Evolutionary conservation across 53 echinoderm and acorn worm genomes (phyloP), one percentile per base, ranked within the genome.

Genomic region (Holothuria scabra): DNA sequence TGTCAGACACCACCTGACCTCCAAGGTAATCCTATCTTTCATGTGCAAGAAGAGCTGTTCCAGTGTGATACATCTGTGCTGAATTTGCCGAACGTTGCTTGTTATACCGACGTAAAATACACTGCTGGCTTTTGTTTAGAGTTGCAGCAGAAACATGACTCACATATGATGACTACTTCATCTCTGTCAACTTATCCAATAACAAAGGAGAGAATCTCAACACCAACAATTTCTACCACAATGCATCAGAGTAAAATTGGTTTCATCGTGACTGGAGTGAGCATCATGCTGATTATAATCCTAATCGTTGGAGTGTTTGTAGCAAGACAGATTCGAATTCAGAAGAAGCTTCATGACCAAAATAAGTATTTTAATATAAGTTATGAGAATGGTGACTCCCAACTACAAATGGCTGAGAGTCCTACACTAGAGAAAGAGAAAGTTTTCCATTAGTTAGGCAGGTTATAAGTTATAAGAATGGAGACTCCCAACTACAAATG

Each of bases 321-420:
- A 18, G 62, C 48, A 0, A 24, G 82, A 4, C 44, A 81, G 22
- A 23, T 81, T 9, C 37, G 64, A 37, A 41, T 81, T 64, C 62
- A 81, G 82, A 81, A 81, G 46, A 81, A 48, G 38, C 64, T 81
- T 9, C 82, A 64, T 20, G 64, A 81, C n/a, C 82, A 81, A 38
- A 81, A 81, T 46, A 81, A 81, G 35, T 81, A 81, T 63, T 81
- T 81, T 37, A 81, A 81, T 46, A 81, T 81, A 38, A 81, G 62
- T 34, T 81, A 81, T 28, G 82, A 81, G 46, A 81, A 61, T 23
- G 62, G 82, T 23, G 62, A 61, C 28, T 63, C 60, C 16, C 82
- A 81, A 44, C 44, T 81, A 22, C 44, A 64, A 13, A 61, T 81
- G 82, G 82, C 64, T 9, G 82, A 81, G 7, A 81, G 64, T 81